Evolutionary conservation across 92 coral and sea anemone genomes (phyloP).

Genomic region (Heliopora coerulea): DNA sequence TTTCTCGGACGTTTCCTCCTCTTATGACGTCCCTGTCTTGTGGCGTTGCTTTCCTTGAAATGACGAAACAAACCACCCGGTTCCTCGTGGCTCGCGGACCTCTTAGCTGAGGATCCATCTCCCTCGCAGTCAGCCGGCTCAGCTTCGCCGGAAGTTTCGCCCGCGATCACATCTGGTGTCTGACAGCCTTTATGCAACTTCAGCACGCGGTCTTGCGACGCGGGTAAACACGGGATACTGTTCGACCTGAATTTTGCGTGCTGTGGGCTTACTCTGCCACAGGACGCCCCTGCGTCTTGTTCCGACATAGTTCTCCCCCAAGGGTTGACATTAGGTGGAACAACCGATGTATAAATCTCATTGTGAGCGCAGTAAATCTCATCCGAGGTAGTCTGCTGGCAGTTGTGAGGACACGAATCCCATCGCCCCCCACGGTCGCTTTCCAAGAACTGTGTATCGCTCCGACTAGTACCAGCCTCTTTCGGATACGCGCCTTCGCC

Average conservation of each 20-base stretch:
- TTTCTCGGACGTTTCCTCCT: conserved; percentile 27
- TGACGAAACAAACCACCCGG: conserved; percentile 17
- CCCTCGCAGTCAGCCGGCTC: background rate
- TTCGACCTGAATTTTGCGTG: conserved; percentile 10
- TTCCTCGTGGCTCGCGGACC: background rate
- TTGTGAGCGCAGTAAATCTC: conserved; percentile 5
- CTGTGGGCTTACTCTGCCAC: background rate
- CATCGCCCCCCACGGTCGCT: background rate
- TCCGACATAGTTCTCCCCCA: conserved; percentile 27
- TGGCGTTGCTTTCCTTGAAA: conserved; percentile 16
- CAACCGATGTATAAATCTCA: background rate
- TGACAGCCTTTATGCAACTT: background rate
- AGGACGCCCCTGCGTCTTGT: background rate
- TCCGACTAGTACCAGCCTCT: background rate
- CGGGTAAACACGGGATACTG: conserved; percentile 12
- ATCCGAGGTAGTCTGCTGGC: background rate
- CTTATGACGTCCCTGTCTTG: background rate
- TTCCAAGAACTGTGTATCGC: background rate
- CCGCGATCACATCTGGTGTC: background rate
- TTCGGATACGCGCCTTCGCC: background rate
- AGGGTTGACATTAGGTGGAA: conserved; percentile 24
- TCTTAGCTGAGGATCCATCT: background rate
- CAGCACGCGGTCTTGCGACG: background rate
- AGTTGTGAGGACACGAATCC: background rate
- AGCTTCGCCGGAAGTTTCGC: background rate